These are phyloP conservation scores for Acanthopagrus latus DNA, from an alignment of 2,797 vertebrate genomes.

Conservation along the genomic window DNA sequence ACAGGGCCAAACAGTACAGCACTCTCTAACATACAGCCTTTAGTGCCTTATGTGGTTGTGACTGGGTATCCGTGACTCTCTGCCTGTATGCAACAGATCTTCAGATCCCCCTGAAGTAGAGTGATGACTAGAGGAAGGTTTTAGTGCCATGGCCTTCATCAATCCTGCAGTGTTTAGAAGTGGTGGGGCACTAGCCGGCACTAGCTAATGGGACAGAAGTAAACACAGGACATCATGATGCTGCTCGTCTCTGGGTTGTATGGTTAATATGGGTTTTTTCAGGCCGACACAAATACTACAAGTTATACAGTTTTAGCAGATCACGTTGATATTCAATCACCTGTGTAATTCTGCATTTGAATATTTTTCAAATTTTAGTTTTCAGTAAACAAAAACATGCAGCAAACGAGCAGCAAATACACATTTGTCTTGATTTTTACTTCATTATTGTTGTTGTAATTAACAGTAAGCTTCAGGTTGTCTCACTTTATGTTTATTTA, in stretches of 20 bases:
- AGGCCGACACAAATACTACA: background rate
- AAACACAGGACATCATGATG: slow-evolving; percentile 76
- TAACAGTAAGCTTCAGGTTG: background rate
- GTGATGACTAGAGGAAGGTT: slow-evolving; percentile 79
- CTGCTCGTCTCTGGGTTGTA: slow-evolving; percentile 47
- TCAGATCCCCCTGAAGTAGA: slow-evolving; percentile 64
- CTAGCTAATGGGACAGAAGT: slow-evolving; percentile 79
- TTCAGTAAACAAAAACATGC: background rate
- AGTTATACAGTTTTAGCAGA: background rate
- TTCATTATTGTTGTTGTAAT: background rate
- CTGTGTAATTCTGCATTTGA: background rate
- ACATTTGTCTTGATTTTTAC: background rate
- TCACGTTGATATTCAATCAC: background rate
- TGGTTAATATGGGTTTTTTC: background rate
- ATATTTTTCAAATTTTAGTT: background rate
- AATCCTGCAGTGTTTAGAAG: slow-evolving; percentile 86
- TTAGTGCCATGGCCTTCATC: slow-evolving; percentile 82
- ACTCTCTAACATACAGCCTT: slow-evolving; percentile 1
- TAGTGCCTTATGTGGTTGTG: slow-evolving; percentile 5
- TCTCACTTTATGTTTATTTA: background rate
- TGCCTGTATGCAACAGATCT: slow-evolving; percentile 45
- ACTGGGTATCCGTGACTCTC: slow-evolving; percentile 4
- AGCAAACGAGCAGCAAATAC: background rate
- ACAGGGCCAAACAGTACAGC: background rate
- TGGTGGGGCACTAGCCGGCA: slow-evolving; percentile 71